These are phyloP conservation scores for Melinaea menophilus DNA, from an alignment of 2,888 invertebrate species.

Conservation along the genomic window DNA sequence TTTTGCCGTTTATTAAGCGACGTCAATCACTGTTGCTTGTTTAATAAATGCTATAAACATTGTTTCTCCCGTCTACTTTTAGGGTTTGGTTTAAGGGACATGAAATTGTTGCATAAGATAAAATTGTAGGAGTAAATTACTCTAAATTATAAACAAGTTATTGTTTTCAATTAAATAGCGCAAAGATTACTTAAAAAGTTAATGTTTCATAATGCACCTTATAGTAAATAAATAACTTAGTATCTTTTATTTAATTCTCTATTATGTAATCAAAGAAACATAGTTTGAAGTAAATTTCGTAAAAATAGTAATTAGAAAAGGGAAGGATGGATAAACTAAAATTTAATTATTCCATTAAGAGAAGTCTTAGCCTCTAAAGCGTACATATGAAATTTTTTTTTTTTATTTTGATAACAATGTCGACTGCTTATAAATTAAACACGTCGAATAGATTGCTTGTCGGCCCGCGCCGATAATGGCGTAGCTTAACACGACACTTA, in stretches of 20 bases:
- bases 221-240: too few species aligned
- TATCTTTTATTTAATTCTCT: too few species aligned
- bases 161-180: too few species aligned
- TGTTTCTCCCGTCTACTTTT: conserved; percentile 50
- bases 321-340: too few species aligned
- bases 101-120: background rate
- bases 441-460: conserved; percentile 38
- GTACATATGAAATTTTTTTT: background rate
- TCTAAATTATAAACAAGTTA: too few species aligned
- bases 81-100: conserved; percentile 33
- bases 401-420: conserved; percentile 10
- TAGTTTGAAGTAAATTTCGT: too few species aligned
- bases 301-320: too few species aligned
- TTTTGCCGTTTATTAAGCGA: conserved; percentile 53
- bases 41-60: conserved; percentile 63
- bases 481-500: conserved; percentile 68
- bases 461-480: conserved; percentile 54
- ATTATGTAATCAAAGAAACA: too few species aligned
- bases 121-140: background rate
- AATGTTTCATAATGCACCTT: too few species aligned
- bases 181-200: too few species aligned
- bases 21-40: conserved; percentile 60
- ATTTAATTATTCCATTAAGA: too few species aligned
- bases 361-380: too few species aligned
- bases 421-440: conserved; percentile 23